Base-by-base conservation (phyloP, 2,113 vertebrate genomes). In the Phocoena phocoena region DNA sequence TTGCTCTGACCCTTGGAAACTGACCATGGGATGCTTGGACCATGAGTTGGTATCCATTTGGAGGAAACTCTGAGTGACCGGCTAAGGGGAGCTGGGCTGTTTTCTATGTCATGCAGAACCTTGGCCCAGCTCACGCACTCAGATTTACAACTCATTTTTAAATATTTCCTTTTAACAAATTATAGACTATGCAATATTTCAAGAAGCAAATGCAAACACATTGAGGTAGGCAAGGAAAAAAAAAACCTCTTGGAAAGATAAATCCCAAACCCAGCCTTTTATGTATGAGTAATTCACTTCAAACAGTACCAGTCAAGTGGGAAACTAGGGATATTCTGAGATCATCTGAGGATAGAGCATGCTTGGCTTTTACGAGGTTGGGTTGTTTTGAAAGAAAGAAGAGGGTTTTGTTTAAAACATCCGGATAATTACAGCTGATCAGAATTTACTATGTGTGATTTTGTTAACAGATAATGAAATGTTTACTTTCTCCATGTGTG, bases 61-160 rank as follows among this genome's bases (percentile, higher is more conserved):
- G 28, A 47, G 15, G 81, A 44, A 6, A 33, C 33, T 55, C 12
- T n/a, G n/a, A 12, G 20, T 0, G 14, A 17, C 1, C 0, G 4
- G 11, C 36, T 33, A 53, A 53, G 14, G 44, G 33, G 44, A 38
- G 65, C 47, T 11, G 23, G 65, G 15, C 23, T n/a, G 31, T 18
- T 20, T 68, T 62, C 47, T 77, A 21, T n/a, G 31, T n/a, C 47
- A n/a, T 5, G 8, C 23, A 60, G 5, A 50, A 13, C 1, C 2
- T 6, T 38, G 53, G 33, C 17, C 65, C 38, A 25, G 8, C 5
- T 36, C 31, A 71, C 8, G 8, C 6, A 1, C 8, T 3, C 50
- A 1, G 17, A 17, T 26, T n/a, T 26, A 33, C 28, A 8, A 81
- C 1, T 23, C 8, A 17, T 26, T 47, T n/a, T 70, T 38, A 44